Base-by-base conservation (phyloP, 2,797 vertebrate species). In the Sorex maritimensis region DNA sequence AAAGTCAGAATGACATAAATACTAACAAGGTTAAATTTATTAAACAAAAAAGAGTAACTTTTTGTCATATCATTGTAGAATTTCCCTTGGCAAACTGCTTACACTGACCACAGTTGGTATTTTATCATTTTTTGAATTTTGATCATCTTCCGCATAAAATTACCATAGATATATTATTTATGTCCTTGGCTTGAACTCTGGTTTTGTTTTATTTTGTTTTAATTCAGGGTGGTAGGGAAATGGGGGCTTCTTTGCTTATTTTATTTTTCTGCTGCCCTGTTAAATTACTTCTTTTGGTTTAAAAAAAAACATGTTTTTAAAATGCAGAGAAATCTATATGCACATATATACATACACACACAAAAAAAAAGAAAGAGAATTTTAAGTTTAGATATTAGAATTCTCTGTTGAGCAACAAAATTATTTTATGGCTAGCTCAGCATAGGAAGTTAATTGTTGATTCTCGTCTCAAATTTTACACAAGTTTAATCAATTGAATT, bases 391-490 rank as follows among this genome's bases (percentile, higher is more conserved):
- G 41, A 44, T 44, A 44, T 34, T 34, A 34, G 34, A 34, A 34
- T 34, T 34, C 2, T 34, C 34, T 44, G 41, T 93, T 93, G 24
- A 80, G 30, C 30, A 83, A 4, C 26, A 2, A 9, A 92, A 49
- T 3, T 90, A 85, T 71, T 95, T 95, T 90, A 72, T 86, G 26
- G 41, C 65, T 85, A 15, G 71, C 34, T 75, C 13, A 38, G 81
- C 84, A 21, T 58, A 94, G 15, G 65, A 82, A n/a, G 58, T 92
- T 69, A 67, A 87, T 12, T 90, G 10, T 79, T 94, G 71, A 86
- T 94, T 85, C 19, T 84, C 86, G 67, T 26, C 41, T 88, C n/a
- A 82, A 68, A 84, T 58, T 81, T 28, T 88, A 1, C n/a, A 82
- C 34, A 63, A 73, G 86, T 94, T 86, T 26, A 88, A 44, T 73